Conservation (phyloP, 1,140 invertebrate species). For the Propsilocerus akamusi region DNA sequence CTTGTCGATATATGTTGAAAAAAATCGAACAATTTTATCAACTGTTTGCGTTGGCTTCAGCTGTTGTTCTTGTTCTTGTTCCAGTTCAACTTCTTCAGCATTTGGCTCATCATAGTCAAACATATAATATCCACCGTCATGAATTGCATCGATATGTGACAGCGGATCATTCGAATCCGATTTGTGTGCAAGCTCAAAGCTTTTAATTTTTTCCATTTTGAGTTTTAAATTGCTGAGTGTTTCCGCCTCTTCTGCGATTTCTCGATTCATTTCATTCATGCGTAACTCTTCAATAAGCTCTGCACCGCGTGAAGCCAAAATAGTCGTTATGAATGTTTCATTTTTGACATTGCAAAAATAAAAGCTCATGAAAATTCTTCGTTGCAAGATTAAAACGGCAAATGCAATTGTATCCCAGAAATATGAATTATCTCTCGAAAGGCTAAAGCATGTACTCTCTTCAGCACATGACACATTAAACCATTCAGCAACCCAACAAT, state of each 20-base stretch:
- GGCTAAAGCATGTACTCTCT: background rate
- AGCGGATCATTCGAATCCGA: background rate
- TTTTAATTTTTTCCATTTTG: background rate
- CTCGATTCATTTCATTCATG: background rate
- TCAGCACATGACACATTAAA: background rate
- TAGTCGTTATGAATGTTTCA: background rate
- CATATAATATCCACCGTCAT: conserved; percentile 78
- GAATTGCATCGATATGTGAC: conserved; percentile 30
- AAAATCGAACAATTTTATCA: no score
- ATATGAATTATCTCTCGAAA: background rate
- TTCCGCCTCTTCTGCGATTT: background rate
- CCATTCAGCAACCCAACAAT: background rate
- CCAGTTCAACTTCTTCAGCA: conserved; percentile 41
- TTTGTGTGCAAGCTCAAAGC: background rate
- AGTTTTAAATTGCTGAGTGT: background rate
- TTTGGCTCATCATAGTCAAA: conserved; percentile 68
- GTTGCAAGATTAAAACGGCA: background rate
- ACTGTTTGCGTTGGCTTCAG: no score
- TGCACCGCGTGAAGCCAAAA: background rate
- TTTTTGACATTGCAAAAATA: background rate
- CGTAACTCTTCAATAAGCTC: background rate
- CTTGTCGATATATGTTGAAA: no score
- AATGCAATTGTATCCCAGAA: background rate
- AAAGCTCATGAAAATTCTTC: background rate
- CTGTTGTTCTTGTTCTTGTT: no score